Conservation (phyloP, 1,140 invertebrate genomes). For the Globodera ellingtonae region DNA sequence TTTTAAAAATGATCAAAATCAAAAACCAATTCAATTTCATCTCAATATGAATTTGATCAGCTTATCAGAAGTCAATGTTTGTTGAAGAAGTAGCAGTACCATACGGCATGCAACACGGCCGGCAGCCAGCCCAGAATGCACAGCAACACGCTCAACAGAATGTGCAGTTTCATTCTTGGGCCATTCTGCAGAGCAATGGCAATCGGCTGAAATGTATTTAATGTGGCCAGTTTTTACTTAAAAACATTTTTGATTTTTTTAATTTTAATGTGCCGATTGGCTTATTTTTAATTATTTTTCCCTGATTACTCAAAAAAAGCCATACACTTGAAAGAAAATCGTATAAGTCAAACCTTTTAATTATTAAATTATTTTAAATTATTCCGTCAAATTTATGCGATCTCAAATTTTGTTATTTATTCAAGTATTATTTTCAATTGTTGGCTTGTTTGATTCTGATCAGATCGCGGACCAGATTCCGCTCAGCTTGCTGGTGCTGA, state of each 20-base stretch:
- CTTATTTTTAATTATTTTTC: too few species aligned
- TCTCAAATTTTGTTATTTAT: too few species aligned
- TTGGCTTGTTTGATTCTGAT: slow-evolving; percentile 4
- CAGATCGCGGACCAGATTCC: neutral
- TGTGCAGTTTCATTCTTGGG: slow-evolving; percentile 17
- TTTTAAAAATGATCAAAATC: too few species aligned
- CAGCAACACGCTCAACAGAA: slow-evolving; percentile 27
- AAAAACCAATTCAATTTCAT: too few species aligned
- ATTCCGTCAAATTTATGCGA: too few species aligned
- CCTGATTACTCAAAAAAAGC: too few species aligned
- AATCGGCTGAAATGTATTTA: slow-evolving; percentile 28
- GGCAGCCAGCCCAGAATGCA: slow-evolving; percentile 36
- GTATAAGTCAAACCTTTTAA: neutral
- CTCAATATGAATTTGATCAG: too few species aligned
- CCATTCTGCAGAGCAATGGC: slow-evolving; percentile 30
- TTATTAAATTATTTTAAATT: too few species aligned
- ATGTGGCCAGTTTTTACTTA: neutral
- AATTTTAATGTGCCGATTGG: neutral
- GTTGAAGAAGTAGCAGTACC: slow-evolving; percentile 36
- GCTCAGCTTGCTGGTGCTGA: neutral
- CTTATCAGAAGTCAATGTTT: neutral
- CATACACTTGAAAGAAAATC: too few species aligned
- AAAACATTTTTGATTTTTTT: neutral
- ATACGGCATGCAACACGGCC: slow-evolving; percentile 39
- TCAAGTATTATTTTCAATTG: too few species aligned